These are phyloP conservation scores for Drosophila pachea DNA, from an alignment of 1,140 invertebrate species.

Conservation along the genomic window DNA sequence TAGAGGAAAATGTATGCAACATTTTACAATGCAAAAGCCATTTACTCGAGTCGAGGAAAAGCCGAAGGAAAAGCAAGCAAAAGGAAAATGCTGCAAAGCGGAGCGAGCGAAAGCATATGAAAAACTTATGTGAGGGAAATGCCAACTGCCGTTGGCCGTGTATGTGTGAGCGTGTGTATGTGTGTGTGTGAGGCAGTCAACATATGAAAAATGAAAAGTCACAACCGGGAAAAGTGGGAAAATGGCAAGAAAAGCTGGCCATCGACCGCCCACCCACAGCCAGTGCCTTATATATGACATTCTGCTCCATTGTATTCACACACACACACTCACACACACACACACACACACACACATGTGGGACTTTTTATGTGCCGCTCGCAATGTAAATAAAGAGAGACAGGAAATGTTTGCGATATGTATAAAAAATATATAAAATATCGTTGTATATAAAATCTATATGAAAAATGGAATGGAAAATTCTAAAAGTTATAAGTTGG, in stretches of 20 bases:
- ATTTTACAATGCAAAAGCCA: slow-evolving; percentile 78
- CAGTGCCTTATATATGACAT: slow-evolving; percentile 42
- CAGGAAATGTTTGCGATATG: slow-evolving; percentile 66
- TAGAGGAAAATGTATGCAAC: slow-evolving; percentile 77
- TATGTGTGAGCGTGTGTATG: slow-evolving; percentile 8
- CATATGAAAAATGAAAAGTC: slow-evolving; percentile 78
- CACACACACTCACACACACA: slow-evolving; percentile 37
- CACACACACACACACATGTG: slow-evolving; percentile 33
- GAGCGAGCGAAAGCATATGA: slow-evolving; percentile 31
- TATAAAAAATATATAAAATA: slow-evolving; percentile 39
- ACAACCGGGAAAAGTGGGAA: slow-evolving; percentile 52
- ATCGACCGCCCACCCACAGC: slow-evolving; percentile 5
- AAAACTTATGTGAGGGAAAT: slow-evolving; percentile 27
- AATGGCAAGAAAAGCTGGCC: slow-evolving; percentile 27
- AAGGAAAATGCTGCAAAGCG: slow-evolving; percentile 9
- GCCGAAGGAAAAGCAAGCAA: slow-evolving; percentile 11
- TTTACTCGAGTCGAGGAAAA: slow-evolving; percentile 49
- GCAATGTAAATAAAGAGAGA: slow-evolving; percentile 75
- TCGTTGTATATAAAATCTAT: slow-evolving; percentile 22
- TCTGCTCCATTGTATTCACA: slow-evolving; percentile 36
- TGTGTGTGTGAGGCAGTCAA: slow-evolving; percentile 52
- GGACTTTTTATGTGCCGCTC: slow-evolving; percentile 57
- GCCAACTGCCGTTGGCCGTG: slow-evolving; percentile 12
- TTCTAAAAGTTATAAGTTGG: slow-evolving; percentile 61
- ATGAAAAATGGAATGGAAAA: slow-evolving; percentile 39